Base-by-base conservation (phyloP, 2,888 invertebrate genomes). In the Phengaris alcon region DNA sequence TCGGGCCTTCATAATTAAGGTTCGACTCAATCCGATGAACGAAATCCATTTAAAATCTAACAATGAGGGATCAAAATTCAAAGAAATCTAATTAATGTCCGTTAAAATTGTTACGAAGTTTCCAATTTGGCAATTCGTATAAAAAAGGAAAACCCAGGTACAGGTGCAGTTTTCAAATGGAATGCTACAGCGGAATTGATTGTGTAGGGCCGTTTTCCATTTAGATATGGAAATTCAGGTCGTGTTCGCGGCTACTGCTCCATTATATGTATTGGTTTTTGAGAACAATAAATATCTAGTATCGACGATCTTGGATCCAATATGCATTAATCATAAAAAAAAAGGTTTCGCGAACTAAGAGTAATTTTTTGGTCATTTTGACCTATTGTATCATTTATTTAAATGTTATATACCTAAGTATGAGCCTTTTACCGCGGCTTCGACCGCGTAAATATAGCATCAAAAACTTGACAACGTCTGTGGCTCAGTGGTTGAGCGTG, bases 141-240 rank as follows among this genome's bases (percentile, higher is more conserved):
- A 59, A 80, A 80, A 86, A 87, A 86, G 84, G 84, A 86, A 86
- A 6, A 8, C 48, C 48, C 48, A 87, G 82, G 84, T 88, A 83
- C 91, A 91, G 91, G 91, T 91, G 91, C 90, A 90, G 85, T 89
- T 88, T 89, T 88, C 86, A 87, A 91, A 90, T 88, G 86, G 90
- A 87, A 90, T 90, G 88, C 86, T 87, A 85, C 87, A 83, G 85
- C 88, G 85, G 86, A 91, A 91, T 91, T 90, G 92, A 91, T 91
- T 90, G 89, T 90, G 84, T 84, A 87, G 88, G 87, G 84, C 88
- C 87, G 88, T 90, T 90, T 91, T 88, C 91, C 91, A 91, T 92
- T 92, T 91, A 90, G 89, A 90, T 92, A 92, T 92, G 91, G 91
- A 90, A 91, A 92, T 92, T 87, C 83, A 80, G 82, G 81, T 85